Conservation (phyloP, 2,888 invertebrate species). For the Heliconius sara region DNA sequence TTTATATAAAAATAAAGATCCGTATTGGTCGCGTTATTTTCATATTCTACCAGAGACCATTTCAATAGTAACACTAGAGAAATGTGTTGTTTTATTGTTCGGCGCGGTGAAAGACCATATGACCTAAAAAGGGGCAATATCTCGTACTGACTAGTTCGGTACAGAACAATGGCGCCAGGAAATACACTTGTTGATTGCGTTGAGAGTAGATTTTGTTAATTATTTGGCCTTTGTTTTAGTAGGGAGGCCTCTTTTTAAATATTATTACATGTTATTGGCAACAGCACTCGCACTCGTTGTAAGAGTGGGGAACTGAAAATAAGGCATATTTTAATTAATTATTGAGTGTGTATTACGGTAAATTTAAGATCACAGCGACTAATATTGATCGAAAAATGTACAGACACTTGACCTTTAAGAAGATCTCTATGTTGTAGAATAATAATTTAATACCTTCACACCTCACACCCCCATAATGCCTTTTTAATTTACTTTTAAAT, state of each 20-base stretch:
- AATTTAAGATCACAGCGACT: not conserved
- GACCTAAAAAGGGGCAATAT: constrained; percentile 35
- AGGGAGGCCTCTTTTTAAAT: too few relatives aligned
- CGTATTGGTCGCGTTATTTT: not conserved
- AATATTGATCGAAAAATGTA: not conserved
- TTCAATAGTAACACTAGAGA: constrained; percentile 13
- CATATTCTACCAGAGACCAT: not conserved
- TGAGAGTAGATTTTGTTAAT: constrained; percentile 14
- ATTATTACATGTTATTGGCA: too few relatives aligned
- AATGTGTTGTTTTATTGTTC: constrained; percentile 26
- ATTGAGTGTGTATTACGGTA: not conserved
- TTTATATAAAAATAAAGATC: too few relatives aligned
- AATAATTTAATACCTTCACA: not conserved
- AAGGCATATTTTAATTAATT: not conserved
- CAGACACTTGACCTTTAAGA: constrained; percentile 6
- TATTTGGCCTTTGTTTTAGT: not conserved
- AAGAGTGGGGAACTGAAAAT: not conserved
- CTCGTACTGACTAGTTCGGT: constrained; percentile 21
- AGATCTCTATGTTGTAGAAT: not conserved
- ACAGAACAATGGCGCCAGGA: constrained; percentile 34
- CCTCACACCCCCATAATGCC: not conserved
- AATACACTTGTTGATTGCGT: constrained; percentile 33
- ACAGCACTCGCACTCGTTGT: not conserved
- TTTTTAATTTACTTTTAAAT: not conserved
- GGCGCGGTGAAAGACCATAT: constrained; percentile 24